These are phyloP conservation scores for Thomomys bottae DNA, from an alignment of 2,113 vertebrate species.

Conservation along the genomic window DNA sequence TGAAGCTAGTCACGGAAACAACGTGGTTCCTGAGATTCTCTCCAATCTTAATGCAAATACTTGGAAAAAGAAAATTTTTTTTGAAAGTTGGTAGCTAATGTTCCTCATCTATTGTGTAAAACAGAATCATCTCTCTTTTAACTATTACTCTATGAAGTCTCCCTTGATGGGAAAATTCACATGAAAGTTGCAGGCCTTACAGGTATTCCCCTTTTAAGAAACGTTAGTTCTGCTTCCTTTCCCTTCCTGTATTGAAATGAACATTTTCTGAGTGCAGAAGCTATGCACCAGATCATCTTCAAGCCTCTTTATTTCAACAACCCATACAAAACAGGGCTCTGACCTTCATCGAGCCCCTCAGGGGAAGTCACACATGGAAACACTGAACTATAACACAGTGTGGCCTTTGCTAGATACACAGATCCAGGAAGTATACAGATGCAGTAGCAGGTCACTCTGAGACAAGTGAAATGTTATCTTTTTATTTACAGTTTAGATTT, in stretches of 20 bases:
- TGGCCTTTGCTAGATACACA: background rate
- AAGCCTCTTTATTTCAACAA: background rate
- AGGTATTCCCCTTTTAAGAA: background rate
- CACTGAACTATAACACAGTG: too few relatives aligned
- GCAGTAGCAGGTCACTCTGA: background rate
- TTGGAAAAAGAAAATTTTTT: background rate
- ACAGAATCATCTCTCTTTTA: background rate
- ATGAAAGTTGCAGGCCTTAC: background rate
- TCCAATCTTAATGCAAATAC: slow-evolving; percentile 24
- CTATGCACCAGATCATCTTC: background rate
- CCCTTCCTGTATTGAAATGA: background rate
- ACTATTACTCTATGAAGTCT: background rate
- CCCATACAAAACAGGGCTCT: background rate
- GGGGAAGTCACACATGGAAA: background rate
- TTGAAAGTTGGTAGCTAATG: background rate
- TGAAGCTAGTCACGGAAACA: background rate
- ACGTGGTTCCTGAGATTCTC: background rate
- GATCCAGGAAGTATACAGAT: background rate
- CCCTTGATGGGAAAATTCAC: background rate
- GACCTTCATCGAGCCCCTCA: background rate
- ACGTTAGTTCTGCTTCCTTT: background rate
- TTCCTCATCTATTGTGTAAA: background rate
- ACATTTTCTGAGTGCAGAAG: background rate
- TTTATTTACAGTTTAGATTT: background rate
- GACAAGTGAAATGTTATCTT: background rate